A percentile compares a stretch with the other conserved stretches of the same genome.
These are phyloP conservation scores for Chalcis sispes DNA, from an alignment of 2,888 invertebrate genomes.

Conservation along the genomic window DNA sequence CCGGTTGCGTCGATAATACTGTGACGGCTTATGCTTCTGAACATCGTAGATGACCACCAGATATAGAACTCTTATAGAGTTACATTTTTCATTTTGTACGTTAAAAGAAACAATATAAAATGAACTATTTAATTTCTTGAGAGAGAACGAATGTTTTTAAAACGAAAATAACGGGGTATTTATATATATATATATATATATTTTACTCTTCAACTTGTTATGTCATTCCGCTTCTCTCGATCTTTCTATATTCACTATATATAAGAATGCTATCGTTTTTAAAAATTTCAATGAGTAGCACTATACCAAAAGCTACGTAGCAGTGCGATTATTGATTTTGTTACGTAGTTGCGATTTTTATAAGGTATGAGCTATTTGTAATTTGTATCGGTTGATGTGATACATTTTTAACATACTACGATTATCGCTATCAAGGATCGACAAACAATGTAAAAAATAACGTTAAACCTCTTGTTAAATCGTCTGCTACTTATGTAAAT, in stretches of 20 bases:
- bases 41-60: slow-evolving; percentile 81
- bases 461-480: slow-evolving; percentile 42
- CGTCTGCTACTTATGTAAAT: slow-evolving; percentile 45
- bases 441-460: slow-evolving; percentile 48
- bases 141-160: background rate
- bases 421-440: slow-evolving; percentile 18
- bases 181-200: slow-evolving; percentile 8
- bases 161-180: slow-evolving; percentile 26
- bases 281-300: slow-evolving; percentile 31
- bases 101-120: slow-evolving; percentile 15
- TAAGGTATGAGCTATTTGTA: slow-evolving; percentile 2
- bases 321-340: slow-evolving; percentile 41
- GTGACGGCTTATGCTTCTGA: slow-evolving; percentile 89
- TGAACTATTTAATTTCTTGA: slow-evolving; percentile 12
- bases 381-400: slow-evolving; percentile 43
- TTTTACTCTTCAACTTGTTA: slow-evolving; percentile 46
- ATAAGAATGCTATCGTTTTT: slow-evolving; percentile 15
- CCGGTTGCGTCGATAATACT: slow-evolving; percentile 90
- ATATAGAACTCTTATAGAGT: slow-evolving; percentile 69
- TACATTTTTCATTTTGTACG: slow-evolving; percentile 56
- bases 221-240: slow-evolving; percentile 36
- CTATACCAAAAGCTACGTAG: slow-evolving; percentile 45
- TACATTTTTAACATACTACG: slow-evolving; percentile 44
- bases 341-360: slow-evolving; percentile 45
- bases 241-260: slow-evolving; percentile 24